Base-by-base conservation (phyloP, 2,113 vertebrate species). In the Cynoglossus semilaevis region DNA sequence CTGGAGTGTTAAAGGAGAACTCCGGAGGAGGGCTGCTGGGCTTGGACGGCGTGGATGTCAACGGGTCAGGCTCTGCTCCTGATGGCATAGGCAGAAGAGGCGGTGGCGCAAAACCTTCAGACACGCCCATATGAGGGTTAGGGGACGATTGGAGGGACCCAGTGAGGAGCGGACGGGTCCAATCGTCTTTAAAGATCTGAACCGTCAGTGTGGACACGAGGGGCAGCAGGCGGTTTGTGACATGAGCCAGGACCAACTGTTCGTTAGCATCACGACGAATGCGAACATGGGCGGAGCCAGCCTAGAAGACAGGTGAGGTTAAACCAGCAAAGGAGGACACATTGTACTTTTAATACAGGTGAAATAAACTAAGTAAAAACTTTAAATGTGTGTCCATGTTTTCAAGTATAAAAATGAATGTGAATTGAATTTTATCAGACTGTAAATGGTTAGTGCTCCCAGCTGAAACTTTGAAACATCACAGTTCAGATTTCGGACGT, bases 131-230 rank as follows among this genome's bases (percentile, higher is more conserved):
- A 29, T 92, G 90, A 11, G 89, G 52, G 1, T 10, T 90, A 74
- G 67, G 16, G 2, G 79, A 47, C 46, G 72, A 84, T 58, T 93
- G 92, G 72, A 70, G 93, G 81, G 64, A 78, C 91, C 92, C 91
- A 2, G 92, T 89, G 16, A 92, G 80, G 69, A 97, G 88, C 1
- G 95, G 94, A 14, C 96, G 88, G 41, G 88, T 90, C 96, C 96
- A 98, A 76, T 99, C 97, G 64, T 98, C 97, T 79, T 99, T 99
- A 71, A 98, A 97, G 88, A 98, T 96, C 74, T 99, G 97, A 68
- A 99, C 92, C 2, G 94, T 96, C 79, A 99, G 88, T 4, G 92
- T 92, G 59, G 95, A 94, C 42, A 99, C 96, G 5, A 98, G 83
- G 0, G 94, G 90, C 73, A 90, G 92, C 2, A 99, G 91, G 0